Conservation (phyloP, 2,888 invertebrate genomes). For the Melinopterus prodromus region DNA sequence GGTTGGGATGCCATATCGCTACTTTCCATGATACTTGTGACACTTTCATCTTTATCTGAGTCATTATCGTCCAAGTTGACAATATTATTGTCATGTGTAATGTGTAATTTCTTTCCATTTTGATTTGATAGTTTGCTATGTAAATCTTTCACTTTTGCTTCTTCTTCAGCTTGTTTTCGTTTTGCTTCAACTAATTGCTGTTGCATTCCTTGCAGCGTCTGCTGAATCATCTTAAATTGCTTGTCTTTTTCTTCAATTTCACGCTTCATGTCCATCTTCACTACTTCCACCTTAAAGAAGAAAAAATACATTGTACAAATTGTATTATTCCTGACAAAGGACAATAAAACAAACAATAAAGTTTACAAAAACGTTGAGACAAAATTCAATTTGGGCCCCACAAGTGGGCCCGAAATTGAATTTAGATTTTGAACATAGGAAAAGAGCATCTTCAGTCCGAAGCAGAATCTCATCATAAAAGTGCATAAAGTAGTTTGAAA, state of each 20-base stretch:
- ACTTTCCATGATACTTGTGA: constrained; percentile 52
- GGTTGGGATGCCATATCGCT: constrained; percentile 44
- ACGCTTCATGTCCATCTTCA: constrained; percentile 81
- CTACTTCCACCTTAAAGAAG: constrained; percentile 71
- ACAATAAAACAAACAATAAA: neutral
- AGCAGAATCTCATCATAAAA: too few relatives aligned
- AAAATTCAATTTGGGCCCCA: too few relatives aligned
- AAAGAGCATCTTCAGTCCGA: too few relatives aligned
- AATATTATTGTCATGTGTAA: constrained; percentile 61
- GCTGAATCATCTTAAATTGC: constrained; percentile 78
- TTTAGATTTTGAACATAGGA: too few relatives aligned
- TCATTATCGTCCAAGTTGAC: constrained; percentile 63
- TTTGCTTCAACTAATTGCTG: constrained; percentile 68
- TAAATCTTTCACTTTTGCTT: constrained; percentile 64
- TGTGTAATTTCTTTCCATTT: constrained; percentile 29
- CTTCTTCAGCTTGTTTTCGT: constrained; percentile 65
- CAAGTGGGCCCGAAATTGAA: too few relatives aligned
- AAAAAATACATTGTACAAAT: constrained; percentile 15
- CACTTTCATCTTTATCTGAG: constrained; percentile 52
- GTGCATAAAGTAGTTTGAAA: too few relatives aligned
- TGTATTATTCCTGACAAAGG: neutral
- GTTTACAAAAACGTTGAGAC: neutral
- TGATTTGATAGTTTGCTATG: constrained; percentile 52
- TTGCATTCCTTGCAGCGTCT: constrained; percentile 70
- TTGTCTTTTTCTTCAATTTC: constrained; percentile 86